Evolutionary conservation across 2,888 invertebrate genomes (phyloP).

Genomic region (Cephus spinipes): DNA sequence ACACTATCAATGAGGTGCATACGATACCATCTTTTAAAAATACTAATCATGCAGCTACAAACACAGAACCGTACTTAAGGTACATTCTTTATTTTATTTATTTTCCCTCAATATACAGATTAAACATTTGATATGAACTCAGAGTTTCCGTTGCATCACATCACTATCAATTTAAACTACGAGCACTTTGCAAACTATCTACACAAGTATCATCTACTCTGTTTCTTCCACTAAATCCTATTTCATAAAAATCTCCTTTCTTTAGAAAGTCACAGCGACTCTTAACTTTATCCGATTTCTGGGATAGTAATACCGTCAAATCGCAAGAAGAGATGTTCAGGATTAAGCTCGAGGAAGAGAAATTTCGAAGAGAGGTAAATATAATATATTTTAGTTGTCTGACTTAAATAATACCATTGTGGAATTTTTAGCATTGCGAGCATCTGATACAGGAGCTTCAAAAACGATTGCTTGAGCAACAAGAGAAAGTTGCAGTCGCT

Average conservation of each 20-base stretch:
- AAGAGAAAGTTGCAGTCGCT: slow-evolving; percentile 84
- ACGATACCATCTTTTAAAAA: slow-evolving; percentile 15
- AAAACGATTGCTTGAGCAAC: slow-evolving; percentile 78
- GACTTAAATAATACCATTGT: slow-evolving; percentile 11
- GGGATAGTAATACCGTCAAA: slow-evolving; percentile 69
- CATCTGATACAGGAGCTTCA: slow-evolving; percentile 81
- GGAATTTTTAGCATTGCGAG: slow-evolving; percentile 76
- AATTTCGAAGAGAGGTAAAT: slow-evolving; percentile 78
- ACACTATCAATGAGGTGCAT: slow-evolving; percentile 22
- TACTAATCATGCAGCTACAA: slow-evolving; percentile 33
- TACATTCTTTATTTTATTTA: slow-evolving; percentile 28
- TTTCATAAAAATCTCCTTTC: slow-evolving; percentile 2
- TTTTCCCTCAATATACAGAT: slow-evolving; percentile 1
- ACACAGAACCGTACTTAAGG: slow-evolving; percentile 45
- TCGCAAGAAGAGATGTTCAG: slow-evolving; percentile 56
- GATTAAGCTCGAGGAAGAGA: slow-evolving; percentile 79
- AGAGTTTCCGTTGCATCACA: not conserved
- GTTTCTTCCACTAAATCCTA: not conserved
- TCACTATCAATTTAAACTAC: not conserved
- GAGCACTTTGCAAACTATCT: not conserved
- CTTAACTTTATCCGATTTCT: slow-evolving; percentile 74
- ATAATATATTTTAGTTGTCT: slow-evolving; percentile 24
- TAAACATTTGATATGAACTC: not conserved
- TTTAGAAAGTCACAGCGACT: slow-evolving; percentile 56
- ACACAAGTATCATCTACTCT: not conserved